Conservation (phyloP, 2,888 invertebrate genomes). For the Caenorhabditis japonica region DNA sequence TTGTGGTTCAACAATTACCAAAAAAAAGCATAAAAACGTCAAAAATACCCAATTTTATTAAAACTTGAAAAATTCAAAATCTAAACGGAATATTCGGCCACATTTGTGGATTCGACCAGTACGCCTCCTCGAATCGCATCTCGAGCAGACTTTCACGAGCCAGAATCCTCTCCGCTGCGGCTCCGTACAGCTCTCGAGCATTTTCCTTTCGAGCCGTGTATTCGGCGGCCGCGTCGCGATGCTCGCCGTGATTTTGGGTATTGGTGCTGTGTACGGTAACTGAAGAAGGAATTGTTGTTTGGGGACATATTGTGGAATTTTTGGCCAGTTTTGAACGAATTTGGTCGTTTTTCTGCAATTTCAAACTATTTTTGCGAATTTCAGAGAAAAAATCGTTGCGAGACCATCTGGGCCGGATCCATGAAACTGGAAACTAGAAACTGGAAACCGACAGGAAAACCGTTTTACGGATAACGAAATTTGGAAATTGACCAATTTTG, state of each 20-base stretch:
- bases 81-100: slow-evolving; percentile 52
- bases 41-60: neutral
- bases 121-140: slow-evolving; percentile 36
- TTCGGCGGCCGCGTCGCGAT: slow-evolving; percentile 23
- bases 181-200: slow-evolving; percentile 38
- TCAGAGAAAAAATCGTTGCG: too few species aligned
- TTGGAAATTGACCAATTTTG: neutral
- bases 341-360: too few species aligned
- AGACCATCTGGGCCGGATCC: too few species aligned
- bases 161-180: slow-evolving; percentile 15
- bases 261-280: slow-evolving; percentile 26
- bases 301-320: too few species aligned
- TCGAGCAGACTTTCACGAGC: slow-evolving; percentile 38
- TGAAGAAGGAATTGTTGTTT: too few species aligned
- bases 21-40: too few species aligned
- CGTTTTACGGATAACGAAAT: too few species aligned
- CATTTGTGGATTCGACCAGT: slow-evolving; percentile 20
- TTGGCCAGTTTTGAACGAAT: too few species aligned
- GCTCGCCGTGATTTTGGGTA: slow-evolving; percentile 12
- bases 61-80: slow-evolving; percentile 16
- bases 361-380: too few species aligned
- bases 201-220: slow-evolving; percentile 13
- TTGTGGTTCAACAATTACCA: too few species aligned
- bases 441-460: too few species aligned
- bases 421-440: too few species aligned